Evolutionary conservation across 2,888 invertebrate genomes (phyloP).

Genomic region (Eristalinus aeneus): DNA sequence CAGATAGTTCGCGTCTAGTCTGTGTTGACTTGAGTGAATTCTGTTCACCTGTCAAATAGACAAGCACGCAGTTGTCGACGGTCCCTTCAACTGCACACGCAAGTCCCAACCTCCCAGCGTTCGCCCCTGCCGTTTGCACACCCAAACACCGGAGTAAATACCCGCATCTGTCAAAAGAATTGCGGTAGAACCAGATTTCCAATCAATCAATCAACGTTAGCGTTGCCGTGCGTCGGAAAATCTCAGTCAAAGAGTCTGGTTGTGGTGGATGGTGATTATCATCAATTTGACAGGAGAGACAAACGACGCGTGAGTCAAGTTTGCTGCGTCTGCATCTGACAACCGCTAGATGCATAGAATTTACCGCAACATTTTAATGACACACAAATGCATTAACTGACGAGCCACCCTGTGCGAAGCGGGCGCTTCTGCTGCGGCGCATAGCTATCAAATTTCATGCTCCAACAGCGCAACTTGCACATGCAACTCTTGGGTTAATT

Average conservation of each 20-base stretch:
- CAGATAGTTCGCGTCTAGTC: neutral
- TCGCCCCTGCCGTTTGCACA: constrained; percentile 17
- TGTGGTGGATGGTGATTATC: constrained; percentile 61
- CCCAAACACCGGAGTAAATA: constrained; percentile 1
- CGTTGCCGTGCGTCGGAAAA: neutral
- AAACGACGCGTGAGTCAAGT: constrained; percentile 36
- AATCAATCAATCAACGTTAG: constrained; percentile 57
- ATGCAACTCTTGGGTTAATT: constrained; percentile 67
- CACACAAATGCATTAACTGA: constrained; percentile 45
- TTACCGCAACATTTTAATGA: constrained; percentile 61
- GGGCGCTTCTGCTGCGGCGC: constrained; percentile 56
- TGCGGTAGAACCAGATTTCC: constrained; percentile 60
- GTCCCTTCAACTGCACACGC: neutral
- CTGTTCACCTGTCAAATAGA: neutral
- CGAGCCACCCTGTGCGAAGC: constrained; percentile 17
- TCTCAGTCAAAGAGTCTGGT: constrained; percentile 47
- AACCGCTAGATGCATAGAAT: constrained; percentile 40
- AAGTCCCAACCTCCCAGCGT: neutral
- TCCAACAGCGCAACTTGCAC: constrained; percentile 50
- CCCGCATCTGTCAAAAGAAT: constrained; percentile 62
- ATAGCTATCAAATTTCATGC: constrained; percentile 58
- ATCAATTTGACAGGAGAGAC: constrained; percentile 64
- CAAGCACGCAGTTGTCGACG: neutral
- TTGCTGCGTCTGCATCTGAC: constrained; percentile 21
- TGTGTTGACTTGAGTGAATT: neutral